phyloP scores from a whole-genome alignment of 2,888 invertebrate genomes.

The Volucella inflata region DNA sequence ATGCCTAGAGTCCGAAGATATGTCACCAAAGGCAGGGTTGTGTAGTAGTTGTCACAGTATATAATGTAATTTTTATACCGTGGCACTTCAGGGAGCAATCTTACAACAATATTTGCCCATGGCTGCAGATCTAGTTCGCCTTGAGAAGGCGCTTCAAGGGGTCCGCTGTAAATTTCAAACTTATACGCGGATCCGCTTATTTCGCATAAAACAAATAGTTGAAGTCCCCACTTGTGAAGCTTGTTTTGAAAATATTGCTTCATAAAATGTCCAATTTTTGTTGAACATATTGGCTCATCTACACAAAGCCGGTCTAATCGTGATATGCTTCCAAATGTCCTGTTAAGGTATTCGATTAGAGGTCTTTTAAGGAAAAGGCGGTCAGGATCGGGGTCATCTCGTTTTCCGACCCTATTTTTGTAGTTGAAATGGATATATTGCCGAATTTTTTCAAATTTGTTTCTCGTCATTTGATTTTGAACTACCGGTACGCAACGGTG shows the following conservation, averaged over 20 bases:
- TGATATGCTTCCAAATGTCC: too few relatives aligned
- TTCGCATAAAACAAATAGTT: too few relatives aligned
- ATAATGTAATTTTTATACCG: not conserved
- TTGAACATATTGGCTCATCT: too few relatives aligned
- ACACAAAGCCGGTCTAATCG: too few relatives aligned
- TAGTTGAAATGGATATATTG: not conserved
- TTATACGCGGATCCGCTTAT: not conserved
- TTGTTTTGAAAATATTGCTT: too few relatives aligned
- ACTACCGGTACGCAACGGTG: not conserved
- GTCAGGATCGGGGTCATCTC: too few relatives aligned
- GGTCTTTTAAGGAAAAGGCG: too few relatives aligned
- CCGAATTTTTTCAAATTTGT: not conserved
- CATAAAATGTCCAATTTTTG: too few relatives aligned
- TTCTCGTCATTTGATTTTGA: not conserved
- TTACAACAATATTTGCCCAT: slow-evolving; percentile 15
- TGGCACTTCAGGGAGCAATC: not conserved
- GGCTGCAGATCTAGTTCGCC: slow-evolving; percentile 1
- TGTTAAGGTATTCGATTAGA: too few relatives aligned
- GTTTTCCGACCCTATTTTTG: too few relatives aligned
- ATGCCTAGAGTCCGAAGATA: slow-evolving; percentile 2
- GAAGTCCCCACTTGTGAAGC: too few relatives aligned
- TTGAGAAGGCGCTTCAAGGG: not conserved
- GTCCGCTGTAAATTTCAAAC: not conserved
- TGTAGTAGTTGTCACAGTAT: slow-evolving; percentile 10
- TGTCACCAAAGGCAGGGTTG: not conserved